Conservation (phyloP, 2,888 invertebrate genomes). For the Stratiomys singularior region DNA sequence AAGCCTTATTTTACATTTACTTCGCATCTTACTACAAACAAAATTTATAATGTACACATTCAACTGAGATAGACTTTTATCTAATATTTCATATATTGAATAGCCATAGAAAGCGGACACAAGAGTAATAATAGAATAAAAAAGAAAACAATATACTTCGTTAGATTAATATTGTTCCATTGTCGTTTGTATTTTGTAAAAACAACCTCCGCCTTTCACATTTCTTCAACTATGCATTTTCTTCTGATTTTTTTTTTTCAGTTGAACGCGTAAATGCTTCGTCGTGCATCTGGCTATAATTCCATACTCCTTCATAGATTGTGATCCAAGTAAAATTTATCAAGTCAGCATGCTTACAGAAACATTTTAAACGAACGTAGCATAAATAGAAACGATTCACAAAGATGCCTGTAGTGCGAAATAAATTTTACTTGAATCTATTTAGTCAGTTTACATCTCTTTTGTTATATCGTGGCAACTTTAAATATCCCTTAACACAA, state of each 20-base stretch:
- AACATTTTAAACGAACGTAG: not conserved
- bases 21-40: not conserved
- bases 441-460: not conserved
- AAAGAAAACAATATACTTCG: not conserved
- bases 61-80: not conserved
- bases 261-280: too few relatives aligned
- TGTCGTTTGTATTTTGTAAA: not conserved
- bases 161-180: conserved; percentile 1
- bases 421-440: conserved; percentile 33
- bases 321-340: conserved; percentile 7
- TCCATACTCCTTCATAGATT: too few relatives aligned
- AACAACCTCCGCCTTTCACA: not conserved
- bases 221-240: not conserved
- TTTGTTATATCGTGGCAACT: not conserved
- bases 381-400: conserved; percentile 4
- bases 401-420: not conserved
- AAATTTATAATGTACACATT: conserved; percentile 13
- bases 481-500: not conserved
- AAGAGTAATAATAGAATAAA: not conserved
- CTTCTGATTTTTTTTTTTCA: not conserved
- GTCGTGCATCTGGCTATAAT: too few relatives aligned
- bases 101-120: not conserved
- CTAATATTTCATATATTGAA: not conserved
- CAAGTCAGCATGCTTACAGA: not conserved
- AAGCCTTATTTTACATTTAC: not conserved